A percentile compares a stretch with the other conserved stretches of the same genome.
These are phyloP conservation scores for Magallana angulata DNA, from an alignment of 1,140 invertebrate genomes.

Conservation along the genomic window DNA sequence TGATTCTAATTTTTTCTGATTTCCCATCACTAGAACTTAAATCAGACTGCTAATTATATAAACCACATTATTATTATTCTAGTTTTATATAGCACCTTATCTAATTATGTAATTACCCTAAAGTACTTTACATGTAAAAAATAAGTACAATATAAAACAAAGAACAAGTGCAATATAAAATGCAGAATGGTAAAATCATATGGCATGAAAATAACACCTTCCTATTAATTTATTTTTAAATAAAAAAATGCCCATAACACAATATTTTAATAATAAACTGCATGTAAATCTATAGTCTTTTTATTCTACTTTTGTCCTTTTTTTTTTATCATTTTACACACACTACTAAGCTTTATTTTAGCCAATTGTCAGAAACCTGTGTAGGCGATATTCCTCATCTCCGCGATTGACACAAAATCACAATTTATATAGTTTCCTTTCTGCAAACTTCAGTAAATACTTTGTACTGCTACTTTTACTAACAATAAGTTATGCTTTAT, in stretches of 20 bases:
- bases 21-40: background rate
- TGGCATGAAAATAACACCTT: slow-evolving; percentile 15
- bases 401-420: background rate
- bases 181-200: background rate
- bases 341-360: background rate
- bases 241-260: background rate
- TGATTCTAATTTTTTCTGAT: background rate
- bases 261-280: background rate
- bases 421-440: background rate
- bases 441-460: background rate
- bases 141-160: slow-evolving; percentile 14
- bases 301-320: background rate
- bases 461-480: slow-evolving; percentile 1
- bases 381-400: background rate
- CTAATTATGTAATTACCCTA: slow-evolving; percentile 11
- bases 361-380: background rate
- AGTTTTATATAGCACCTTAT: slow-evolving; percentile 6
- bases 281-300: background rate
- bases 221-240: slow-evolving; percentile 5
- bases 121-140: slow-evolving; percentile 1
- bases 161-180: slow-evolving; percentile 11
- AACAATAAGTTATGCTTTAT: background rate
- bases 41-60: slow-evolving; percentile 1
- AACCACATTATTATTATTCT: slow-evolving; percentile 7
- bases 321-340: background rate